Base-by-base conservation (phyloP, 2,888 invertebrate genomes). In the Drosophila affinis region DNA sequence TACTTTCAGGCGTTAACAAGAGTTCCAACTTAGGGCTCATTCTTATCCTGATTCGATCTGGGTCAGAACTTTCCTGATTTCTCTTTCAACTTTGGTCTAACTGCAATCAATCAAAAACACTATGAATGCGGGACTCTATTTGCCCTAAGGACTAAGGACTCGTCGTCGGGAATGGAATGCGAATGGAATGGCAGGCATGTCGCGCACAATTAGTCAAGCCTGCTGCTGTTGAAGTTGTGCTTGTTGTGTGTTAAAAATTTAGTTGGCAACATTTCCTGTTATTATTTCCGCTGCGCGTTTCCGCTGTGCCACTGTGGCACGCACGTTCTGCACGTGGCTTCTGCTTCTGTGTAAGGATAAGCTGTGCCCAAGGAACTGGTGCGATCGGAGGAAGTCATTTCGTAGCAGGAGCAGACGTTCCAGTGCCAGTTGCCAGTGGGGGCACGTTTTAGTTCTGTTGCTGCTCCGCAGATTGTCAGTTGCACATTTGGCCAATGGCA, bases 221-320 rank as follows among this genome's bases (percentile, higher is more conserved):
- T 21, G 72, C 51, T 72, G 63, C 46, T 27, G 57, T 47, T 44
- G 48, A 68, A 45, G 10, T 57, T 67, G 45, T 57, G 65, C 56
- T 60, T 57, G 65, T 53, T 60, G 68, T 72, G 78, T 78, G 87
- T 75, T 81, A 77, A 75, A 81, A 77, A 69, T 79, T 76, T 74
- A 86, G 84, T 62, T 83, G 77, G 74, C 63, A 76, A 76, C 73
- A 75, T 72, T 77, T 88, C 87, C 89, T 79, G 78, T 76, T 84
- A 72, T 75, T 78, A 78, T 81, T 87, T 88, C 85, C 88, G 88
- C 39, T 73, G 76, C 71, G 58, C 69, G 75, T 87, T 88, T 79
- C 87, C 88, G 68, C 47, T 72, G 74, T 59, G 65, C 65, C 54
- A 52, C 60, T 49, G 69, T 68, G 52, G 67, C 83, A 82, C 88